These are phyloP conservation scores for Junco hyemalis DNA, from an alignment of 2,113 vertebrate species.

Conservation along the genomic window DNA sequence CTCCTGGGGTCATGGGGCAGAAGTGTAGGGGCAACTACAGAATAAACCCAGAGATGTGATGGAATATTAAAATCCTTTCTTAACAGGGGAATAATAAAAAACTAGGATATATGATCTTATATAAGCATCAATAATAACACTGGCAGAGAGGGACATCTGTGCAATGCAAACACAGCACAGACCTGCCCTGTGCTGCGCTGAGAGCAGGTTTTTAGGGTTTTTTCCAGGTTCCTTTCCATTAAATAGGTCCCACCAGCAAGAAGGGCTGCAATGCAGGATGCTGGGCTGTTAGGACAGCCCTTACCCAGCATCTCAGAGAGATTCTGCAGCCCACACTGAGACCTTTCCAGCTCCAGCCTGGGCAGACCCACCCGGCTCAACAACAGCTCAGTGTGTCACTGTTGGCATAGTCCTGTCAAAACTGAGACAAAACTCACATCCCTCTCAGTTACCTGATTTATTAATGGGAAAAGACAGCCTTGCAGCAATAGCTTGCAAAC, in stretches of 20 bases:
- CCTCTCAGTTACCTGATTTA: background rate
- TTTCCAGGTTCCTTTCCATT: background rate
- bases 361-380: background rate
- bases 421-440: background rate
- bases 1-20: fast-evolving
- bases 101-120: no score
- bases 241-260: background rate
- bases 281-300: background rate
- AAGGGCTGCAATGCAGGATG: background rate
- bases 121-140: background rate
- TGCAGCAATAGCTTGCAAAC: background rate
- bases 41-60: background rate
- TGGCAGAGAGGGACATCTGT: background rate
- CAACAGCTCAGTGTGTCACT: background rate
- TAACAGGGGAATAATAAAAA: background rate
- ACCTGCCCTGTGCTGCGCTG: background rate
- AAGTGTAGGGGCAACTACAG: background rate
- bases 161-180: background rate
- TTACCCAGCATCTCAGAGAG: background rate
- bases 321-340: background rate
- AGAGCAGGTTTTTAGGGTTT: background rate
- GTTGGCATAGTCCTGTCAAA: fast-evolving
- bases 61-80: background rate
- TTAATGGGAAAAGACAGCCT: background rate
- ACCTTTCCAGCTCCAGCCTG: background rate